Percentiles rank a stretch among this genome's conserved stretches.
Conservation (phyloP, 2,113 vertebrate genomes). For the Australoheros scitulus region DNA sequence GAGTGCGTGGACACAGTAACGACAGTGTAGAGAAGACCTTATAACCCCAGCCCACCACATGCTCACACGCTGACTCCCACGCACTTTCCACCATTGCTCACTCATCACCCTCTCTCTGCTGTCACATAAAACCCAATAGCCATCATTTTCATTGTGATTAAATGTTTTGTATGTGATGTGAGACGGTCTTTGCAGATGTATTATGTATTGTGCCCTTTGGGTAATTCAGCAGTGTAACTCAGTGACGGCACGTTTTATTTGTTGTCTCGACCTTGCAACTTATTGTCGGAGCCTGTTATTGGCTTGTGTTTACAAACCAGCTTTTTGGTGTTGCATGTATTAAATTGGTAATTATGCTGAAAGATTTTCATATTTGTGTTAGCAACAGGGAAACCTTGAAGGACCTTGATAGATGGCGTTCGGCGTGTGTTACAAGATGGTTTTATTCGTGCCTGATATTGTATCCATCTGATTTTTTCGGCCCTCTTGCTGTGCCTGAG, state of each 20-base stretch:
- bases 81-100: slow-evolving; percentile 46
- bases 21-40: slow-evolving; percentile 62
- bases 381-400: background rate
- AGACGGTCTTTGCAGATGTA: background rate
- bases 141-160: slow-evolving; percentile 41
- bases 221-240: background rate
- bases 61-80: slow-evolving; percentile 61
- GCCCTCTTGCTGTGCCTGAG: background rate
- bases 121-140: slow-evolving; percentile 30
- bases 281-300: background rate
- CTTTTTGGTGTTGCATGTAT: background rate
- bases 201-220: background rate
- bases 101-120: slow-evolving; percentile 29
- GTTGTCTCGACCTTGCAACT: background rate
- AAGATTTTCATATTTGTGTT: slow-evolving; percentile 8
- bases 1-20: slow-evolving; percentile 62
- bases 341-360: background rate
- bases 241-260: background rate
- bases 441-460: background rate
- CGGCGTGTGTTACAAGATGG: background rate
- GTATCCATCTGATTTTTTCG: background rate
- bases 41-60: slow-evolving; percentile 66
- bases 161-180: slow-evolving; percentile 1
- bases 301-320: background rate
- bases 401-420: background rate